A percentile compares a stretch with the other conserved stretches of the same genome.
These are phyloP conservation scores for Hydrozoanthus gracilis DNA, from an alignment of 92 coral and sea anemone genomes.

Conservation along the genomic window DNA sequence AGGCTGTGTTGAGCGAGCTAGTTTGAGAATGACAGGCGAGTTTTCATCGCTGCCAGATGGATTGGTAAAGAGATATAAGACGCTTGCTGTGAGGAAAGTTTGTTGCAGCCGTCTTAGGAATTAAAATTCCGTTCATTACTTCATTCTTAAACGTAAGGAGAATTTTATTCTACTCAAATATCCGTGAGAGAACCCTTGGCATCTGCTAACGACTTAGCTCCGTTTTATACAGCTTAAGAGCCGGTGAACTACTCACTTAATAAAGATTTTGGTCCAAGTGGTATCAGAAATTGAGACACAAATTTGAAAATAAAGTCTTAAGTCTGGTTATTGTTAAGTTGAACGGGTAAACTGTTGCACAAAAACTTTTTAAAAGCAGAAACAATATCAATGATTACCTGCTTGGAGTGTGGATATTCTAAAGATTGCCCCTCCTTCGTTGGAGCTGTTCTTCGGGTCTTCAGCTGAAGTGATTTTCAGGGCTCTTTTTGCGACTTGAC, in stretches of 20 bases:
- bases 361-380: neutral
- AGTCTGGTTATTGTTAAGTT: slow-evolving; percentile 39
- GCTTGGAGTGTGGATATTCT: slow-evolving; percentile 24
- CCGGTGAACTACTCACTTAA: neutral
- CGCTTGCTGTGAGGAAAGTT: slow-evolving; percentile 40
- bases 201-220: no score
- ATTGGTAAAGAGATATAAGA: slow-evolving; percentile 13
- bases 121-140: neutral
- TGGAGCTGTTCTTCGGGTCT: slow-evolving; percentile 5
- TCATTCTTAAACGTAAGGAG: slow-evolving; percentile 23
- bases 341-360: neutral
- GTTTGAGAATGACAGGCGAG: slow-evolving; percentile 11
- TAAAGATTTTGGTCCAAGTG: neutral
- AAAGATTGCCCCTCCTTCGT: slow-evolving; percentile 30
- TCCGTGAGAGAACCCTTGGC: neutral
- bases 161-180: neutral
- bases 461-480: slow-evolving; percentile 6
- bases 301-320: neutral
- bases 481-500: neutral
- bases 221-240: no score
- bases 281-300: neutral
- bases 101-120: neutral
- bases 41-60: slow-evolving; percentile 35
- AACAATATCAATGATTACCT: slow-evolving; percentile 16
- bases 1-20: neutral